Evolutionary conservation across 2,888 invertebrate species (phyloP).

Genomic region (Drosophila suboccidentalis): DNA sequence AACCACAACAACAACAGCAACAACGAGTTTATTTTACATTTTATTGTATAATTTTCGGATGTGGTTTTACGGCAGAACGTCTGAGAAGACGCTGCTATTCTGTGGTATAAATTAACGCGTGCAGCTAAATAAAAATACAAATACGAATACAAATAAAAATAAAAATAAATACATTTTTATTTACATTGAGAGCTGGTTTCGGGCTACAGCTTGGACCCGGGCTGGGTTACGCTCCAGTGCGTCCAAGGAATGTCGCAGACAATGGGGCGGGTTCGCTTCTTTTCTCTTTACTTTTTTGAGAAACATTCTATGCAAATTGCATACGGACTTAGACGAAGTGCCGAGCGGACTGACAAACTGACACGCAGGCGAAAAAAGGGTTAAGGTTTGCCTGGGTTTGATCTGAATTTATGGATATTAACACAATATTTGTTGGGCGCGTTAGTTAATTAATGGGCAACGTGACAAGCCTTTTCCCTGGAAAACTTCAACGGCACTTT

Average conservation of each 20-base stretch:
- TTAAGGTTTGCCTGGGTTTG: constrained; percentile 51
- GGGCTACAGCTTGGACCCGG: constrained; percentile 24
- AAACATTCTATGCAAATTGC: constrained; percentile 72
- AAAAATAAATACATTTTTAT: constrained; percentile 76
- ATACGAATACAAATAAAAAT: constrained; percentile 56
- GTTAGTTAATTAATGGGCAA: constrained; percentile 41
- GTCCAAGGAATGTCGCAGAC: constrained; percentile 68
- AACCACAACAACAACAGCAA: constrained; percentile 38
- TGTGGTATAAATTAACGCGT: constrained; percentile 79
- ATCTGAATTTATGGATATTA: constrained; percentile 70
- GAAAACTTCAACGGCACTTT: constrained; percentile 49
- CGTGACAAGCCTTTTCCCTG: constrained; percentile 53
- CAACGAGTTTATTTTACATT: constrained; percentile 73
- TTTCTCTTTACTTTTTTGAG: constrained; percentile 29
- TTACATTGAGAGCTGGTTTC: constrained; percentile 58
- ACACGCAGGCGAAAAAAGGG: constrained; percentile 56
- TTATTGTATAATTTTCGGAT: constrained; percentile 80
- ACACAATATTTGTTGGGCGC: constrained; percentile 71
- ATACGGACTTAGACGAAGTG: not conserved
- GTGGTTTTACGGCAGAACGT: constrained; percentile 61
- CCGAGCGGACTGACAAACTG: constrained; percentile 3
- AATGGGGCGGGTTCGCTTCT: constrained; percentile 70
- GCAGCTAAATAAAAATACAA: constrained; percentile 74
- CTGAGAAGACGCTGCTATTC: constrained; percentile 36
- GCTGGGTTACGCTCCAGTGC: constrained; percentile 63